Evolutionary conservation across 2,113 vertebrate genomes (phyloP), one percentile per base, ranked within the genome.

Genomic region (Oreotrochilus melanogaster): DNA sequence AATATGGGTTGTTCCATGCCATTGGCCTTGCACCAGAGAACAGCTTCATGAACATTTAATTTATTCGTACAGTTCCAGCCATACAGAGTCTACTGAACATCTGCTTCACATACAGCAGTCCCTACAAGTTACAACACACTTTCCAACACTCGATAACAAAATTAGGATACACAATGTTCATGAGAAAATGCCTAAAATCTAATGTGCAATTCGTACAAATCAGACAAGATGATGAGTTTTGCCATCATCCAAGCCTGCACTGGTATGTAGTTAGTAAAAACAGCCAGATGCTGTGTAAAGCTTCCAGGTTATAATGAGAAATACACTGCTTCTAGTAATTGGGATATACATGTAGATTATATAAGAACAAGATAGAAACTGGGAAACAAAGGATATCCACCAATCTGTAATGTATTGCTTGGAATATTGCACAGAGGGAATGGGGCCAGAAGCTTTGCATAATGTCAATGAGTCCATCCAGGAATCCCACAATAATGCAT

Each of bases 361-460:
- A 67, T 9, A 83, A 23, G 24, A 96, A 72, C 28, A 70, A 47
- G 62, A 56, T 8, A 69, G 65, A 94, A 89, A 88, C 78, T 30
- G 14, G 87, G 84, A 92, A 92, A 91, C 9, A 95, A 42, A 92
- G 42, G 84, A 66, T 71, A 87, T 73, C 11, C 45, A 67, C 78
- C 14, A 27, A 76, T 88, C 82, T 58, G 35, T 75, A 89, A 95
- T 70, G 66, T 91, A 91, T 71, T 88, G 58, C 60, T 86, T 82
- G 50, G 62, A 95, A 94, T 89, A 87, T 14, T 73, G 65, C 60
- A 88, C 69, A 67, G 65, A 81, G 35, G 80, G 91, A 96, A 89
- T n/a, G 78, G 33, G 89, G 87, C 89, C 95, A 97, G 95, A 88
- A 78, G 50, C 87, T 95, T 89, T 91, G 78, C 81, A 88, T 95